Evolutionary conservation across 2,113 vertebrate genomes (phyloP).

Genomic region (Climacteris rufus): DNA sequence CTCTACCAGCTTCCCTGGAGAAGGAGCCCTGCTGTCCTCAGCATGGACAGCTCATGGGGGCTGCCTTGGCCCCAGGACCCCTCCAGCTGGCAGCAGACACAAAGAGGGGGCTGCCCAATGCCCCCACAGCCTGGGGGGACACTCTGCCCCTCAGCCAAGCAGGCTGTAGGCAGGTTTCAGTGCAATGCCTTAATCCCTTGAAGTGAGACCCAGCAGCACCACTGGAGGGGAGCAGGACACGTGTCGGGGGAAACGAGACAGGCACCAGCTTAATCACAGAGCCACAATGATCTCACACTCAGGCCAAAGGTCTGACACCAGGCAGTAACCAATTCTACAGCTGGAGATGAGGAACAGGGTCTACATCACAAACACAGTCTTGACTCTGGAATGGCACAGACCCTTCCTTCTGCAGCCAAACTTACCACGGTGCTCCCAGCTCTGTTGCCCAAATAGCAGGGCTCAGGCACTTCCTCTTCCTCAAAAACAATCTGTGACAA

Average conservation of each 20-base stretch:
- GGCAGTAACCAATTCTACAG: rapidly evolving
- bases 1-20: rapidly evolving
- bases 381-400: not conserved
- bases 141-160: too few species aligned
- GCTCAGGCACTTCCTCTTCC: not conserved
- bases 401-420: not conserved
- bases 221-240: rapidly evolving
- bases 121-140: not conserved
- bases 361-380: rapidly evolving
- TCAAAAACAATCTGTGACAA: not conserved
- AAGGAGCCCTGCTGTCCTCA: not conserved
- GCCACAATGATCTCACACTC: not conserved
- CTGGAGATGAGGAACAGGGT: not conserved
- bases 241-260: not conserved
- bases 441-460: rapidly evolving
- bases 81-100: not conserved
- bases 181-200: not conserved
- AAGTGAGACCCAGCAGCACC: not conserved
- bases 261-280: not conserved
- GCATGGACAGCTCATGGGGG: rapidly evolving
- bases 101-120: rapidly evolving
- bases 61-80: not conserved
- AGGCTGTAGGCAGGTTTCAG: not conserved
- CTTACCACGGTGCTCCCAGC: not conserved
- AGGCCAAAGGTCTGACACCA: not conserved